Evolutionary conservation across 2,797 vertebrate genomes (phyloP).

Genomic region (Parauchenoglanis punctatus): DNA sequence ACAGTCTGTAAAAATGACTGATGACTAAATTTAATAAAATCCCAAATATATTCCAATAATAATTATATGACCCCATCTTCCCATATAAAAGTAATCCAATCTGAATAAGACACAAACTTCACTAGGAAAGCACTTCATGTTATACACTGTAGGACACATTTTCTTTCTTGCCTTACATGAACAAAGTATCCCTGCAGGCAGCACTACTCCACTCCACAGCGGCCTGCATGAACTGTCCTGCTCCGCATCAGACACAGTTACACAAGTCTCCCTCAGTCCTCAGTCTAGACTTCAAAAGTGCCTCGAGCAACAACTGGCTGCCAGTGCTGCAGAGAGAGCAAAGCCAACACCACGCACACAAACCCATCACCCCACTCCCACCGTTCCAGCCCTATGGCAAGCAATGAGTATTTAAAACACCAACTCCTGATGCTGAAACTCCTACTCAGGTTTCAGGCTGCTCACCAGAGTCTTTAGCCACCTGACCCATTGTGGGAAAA

Average conservation of each 20-base stretch:
- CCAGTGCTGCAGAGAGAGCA: slow-evolving; percentile 24
- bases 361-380: slow-evolving; percentile 20
- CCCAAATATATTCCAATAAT: neutral
- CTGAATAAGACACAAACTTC: neutral
- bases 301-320: slow-evolving; percentile 36
- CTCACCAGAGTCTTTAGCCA: slow-evolving; percentile 18
- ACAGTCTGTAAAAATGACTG: neutral
- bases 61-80: neutral
- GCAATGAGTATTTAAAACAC: slow-evolving; percentile 23
- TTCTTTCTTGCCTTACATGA: slow-evolving; percentile 14
- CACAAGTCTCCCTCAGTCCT: slow-evolving; percentile 37
- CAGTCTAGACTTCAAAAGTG: slow-evolving; percentile 50
- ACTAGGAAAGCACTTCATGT: neutral
- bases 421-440: slow-evolving; percentile 1
- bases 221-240: slow-evolving; percentile 17
- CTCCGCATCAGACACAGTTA: slow-evolving; percentile 38
- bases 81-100: neutral
- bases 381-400: slow-evolving; percentile 16
- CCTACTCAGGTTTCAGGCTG: slow-evolving; percentile 28
- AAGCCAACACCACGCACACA: slow-evolving; percentile 20
- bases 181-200: slow-evolving; percentile 34
- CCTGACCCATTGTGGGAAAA: slow-evolving; percentile 35
- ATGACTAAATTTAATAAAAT: neutral
- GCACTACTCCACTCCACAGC: slow-evolving; percentile 11
- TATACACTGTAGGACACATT: neutral